Conservation (phyloP, 2,888 invertebrate genomes). For the Acholoe squamosa region DNA sequence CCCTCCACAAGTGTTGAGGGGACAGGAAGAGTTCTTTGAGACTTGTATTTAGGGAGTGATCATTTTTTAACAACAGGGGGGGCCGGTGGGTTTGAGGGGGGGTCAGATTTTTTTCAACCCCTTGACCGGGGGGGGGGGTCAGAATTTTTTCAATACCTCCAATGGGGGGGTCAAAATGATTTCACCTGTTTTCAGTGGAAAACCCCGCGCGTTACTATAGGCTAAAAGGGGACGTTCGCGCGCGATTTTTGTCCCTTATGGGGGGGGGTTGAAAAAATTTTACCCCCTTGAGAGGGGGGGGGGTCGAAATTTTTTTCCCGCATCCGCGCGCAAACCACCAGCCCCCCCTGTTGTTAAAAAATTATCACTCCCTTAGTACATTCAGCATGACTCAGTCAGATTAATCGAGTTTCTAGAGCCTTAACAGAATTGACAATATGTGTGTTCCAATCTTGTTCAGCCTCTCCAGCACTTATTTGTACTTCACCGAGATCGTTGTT, state of each 20-base stretch:
- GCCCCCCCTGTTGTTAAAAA: neutral
- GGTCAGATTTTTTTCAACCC: too few species aligned
- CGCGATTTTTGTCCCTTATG: neutral
- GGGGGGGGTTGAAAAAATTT: neutral
- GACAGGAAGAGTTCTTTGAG: too few species aligned
- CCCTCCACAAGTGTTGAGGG: too few species aligned
- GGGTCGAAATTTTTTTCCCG: neutral
- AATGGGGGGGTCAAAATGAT: too few species aligned
- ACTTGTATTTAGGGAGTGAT: too few species aligned
- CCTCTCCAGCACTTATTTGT: too few species aligned
- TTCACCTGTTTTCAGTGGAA: neutral
- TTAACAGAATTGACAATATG: neutral
- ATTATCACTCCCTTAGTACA: neutral
- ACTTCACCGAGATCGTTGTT: neutral
- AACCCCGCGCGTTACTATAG: neutral
- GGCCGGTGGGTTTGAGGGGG: too few species aligned
- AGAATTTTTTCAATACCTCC: too few species aligned
- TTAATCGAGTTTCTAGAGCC: constrained; percentile 2
- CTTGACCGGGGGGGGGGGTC: too few species aligned
- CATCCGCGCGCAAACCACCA: neutral
- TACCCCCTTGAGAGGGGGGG: too few species aligned
- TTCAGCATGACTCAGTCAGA: neutral
- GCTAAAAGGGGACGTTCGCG: neutral
- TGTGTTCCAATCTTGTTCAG: neutral
- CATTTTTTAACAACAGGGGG: too few species aligned